These are phyloP conservation scores for Tylochromis polylepis DNA, from an alignment of 2,113 vertebrate genomes.

Conservation along the genomic window DNA sequence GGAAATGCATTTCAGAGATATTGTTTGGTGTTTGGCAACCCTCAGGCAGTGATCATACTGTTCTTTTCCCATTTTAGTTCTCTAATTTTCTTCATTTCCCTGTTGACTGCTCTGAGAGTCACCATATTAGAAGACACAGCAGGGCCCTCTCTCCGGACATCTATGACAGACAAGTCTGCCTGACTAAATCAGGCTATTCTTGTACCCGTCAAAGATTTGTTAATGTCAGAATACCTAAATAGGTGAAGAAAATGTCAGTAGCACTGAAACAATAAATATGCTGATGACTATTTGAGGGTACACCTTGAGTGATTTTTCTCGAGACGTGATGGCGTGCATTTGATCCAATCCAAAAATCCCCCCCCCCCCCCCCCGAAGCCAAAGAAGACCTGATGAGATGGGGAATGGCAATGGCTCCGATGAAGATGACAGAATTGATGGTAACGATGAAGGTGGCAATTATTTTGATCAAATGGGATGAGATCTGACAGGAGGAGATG, in stretches of 20 bases:
- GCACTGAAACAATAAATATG: slow-evolving; percentile 62
- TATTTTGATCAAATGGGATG: slow-evolving; percentile 69
- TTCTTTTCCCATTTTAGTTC: not conserved
- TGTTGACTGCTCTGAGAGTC: not conserved
- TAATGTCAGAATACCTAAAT: slow-evolving; percentile 48
- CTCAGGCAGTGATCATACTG: not conserved
- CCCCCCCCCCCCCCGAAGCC: not conserved
- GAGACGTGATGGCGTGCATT: slow-evolving; percentile 29
- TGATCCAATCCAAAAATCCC: slow-evolving; percentile 36
- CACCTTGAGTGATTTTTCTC: slow-evolving; percentile 47
- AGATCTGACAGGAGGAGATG: slow-evolving; percentile 68
- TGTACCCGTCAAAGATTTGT: slow-evolving; percentile 8
- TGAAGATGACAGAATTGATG: slow-evolving; percentile 62
- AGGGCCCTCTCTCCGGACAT: not conserved
- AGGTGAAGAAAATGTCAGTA: slow-evolving; percentile 48
- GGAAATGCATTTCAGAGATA: not conserved
- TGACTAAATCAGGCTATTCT: slow-evolving; percentile 24
- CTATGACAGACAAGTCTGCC: slow-evolving; percentile 5
- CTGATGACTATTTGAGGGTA: slow-evolving; percentile 43
- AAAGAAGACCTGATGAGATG: slow-evolving; percentile 50
- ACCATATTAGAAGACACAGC: slow-evolving; percentile 1
- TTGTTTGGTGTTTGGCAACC: not conserved
- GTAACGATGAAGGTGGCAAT: slow-evolving; percentile 66
- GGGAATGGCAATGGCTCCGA: slow-evolving; percentile 31
- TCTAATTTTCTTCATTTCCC: not conserved